Percentiles rank a stretch among this genome's conserved stretches.
Evolutionary conservation across 2,113 vertebrate species (phyloP).

Genomic region (Argyrosomus japonicus): DNA sequence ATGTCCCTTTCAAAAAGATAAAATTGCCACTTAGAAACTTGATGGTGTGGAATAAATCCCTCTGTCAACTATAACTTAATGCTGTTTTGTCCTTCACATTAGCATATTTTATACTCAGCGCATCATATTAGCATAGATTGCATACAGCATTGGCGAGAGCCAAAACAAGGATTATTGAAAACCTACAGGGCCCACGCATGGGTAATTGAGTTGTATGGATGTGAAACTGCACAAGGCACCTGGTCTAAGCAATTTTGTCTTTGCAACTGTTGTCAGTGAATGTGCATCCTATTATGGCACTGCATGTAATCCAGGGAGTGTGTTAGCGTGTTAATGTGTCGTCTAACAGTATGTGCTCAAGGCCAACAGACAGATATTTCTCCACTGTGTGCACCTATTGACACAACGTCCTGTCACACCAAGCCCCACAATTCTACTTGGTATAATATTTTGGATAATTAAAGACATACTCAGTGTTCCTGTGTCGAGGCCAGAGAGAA

Average conservation of each 20-base stretch:
- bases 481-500: conserved; percentile 26
- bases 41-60: conserved; percentile 27
- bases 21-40: conserved; percentile 46
- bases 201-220: conserved; percentile 47
- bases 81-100: conserved; percentile 26
- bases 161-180: conserved; percentile 43
- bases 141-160: conserved; percentile 13
- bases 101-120: conserved; percentile 22
- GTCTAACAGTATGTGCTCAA: conserved; percentile 23
- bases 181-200: conserved; percentile 42
- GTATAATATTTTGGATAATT: conserved; percentile 51
- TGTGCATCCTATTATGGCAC: conserved; percentile 36
- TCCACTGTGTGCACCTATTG: conserved; percentile 57
- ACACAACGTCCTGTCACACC: conserved; percentile 47
- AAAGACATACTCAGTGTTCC: conserved; percentile 36
- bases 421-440: conserved; percentile 23
- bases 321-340: conserved; percentile 38
- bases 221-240: conserved; percentile 37
- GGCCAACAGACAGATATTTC: conserved; percentile 51
- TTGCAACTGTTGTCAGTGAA: conserved; percentile 44
- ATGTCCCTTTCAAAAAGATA: conserved; percentile 26
- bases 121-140: conserved; percentile 40
- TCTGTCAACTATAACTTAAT: conserved; percentile 43
- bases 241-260: conserved; percentile 41
- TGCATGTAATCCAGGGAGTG: conserved; percentile 11